Evolutionary conservation across 2,113 vertebrate species (phyloP).

Genomic region (rabbit (Oryctolagus cuniculus)): DNA sequence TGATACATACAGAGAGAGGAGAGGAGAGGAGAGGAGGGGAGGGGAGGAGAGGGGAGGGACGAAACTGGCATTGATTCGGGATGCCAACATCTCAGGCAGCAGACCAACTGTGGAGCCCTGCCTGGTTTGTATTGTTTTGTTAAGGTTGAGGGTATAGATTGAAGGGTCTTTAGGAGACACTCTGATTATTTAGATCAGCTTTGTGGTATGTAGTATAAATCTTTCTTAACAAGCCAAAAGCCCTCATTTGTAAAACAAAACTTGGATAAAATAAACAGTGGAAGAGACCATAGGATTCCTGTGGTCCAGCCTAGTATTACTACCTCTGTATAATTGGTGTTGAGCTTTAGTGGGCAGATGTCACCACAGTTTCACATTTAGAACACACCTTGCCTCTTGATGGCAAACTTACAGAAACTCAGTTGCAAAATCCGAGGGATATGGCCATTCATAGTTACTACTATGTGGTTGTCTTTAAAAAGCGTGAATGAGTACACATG

Average conservation of each 20-base stretch:
- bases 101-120: no score
- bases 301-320: background rate
- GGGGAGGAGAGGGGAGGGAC: no score
- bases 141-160: background rate
- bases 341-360: background rate
- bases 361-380: background rate
- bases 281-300: background rate
- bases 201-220: background rate
- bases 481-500: background rate
- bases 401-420: background rate
- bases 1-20: no score
- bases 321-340: background rate
- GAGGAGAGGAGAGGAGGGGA: no score
- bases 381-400: background rate
- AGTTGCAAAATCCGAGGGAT: background rate
- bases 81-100: no score
- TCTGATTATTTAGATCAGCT: background rate
- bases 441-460: background rate
- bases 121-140: constrained; percentile 17
- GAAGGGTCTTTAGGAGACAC: background rate
- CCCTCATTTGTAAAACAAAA: background rate
- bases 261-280: background rate
- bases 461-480: background rate
- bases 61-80: no score
- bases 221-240: background rate